Conservation (phyloP, 2,113 vertebrate species). For the Syrmaticus mikado region DNA sequence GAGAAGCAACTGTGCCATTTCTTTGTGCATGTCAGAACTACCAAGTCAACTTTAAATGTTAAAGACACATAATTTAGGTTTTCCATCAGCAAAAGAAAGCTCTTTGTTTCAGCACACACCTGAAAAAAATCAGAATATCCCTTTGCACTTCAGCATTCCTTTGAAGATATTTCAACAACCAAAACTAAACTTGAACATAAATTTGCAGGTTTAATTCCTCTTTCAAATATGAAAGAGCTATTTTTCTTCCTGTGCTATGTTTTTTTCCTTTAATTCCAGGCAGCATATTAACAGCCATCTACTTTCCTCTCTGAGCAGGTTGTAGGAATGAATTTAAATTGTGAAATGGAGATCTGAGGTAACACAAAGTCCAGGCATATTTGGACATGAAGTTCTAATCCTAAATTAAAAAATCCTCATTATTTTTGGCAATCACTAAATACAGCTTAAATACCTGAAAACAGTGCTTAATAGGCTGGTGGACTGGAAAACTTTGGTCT, state of each 20-base stretch:
- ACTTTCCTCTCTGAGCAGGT: background rate
- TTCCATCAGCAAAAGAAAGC: background rate
- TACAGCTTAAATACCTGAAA: background rate
- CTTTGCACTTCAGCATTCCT: background rate
- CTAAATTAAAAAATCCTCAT: conserved; percentile 34
- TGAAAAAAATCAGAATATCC: background rate
- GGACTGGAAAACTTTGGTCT: conserved; percentile 30
- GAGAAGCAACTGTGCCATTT: background rate
- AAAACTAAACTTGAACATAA: background rate
- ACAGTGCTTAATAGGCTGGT: conserved; percentile 15
- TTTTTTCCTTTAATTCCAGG: background rate
- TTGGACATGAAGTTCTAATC: background rate
- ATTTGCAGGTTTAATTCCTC: background rate
- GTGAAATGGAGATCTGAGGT: conserved; percentile 20
- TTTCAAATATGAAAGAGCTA: background rate
- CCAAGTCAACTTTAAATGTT: conserved; percentile 10
- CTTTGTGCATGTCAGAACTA: background rate
- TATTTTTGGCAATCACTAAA: conserved; percentile 47
- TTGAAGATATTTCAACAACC: conserved; percentile 8
- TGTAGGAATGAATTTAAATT: conserved; percentile 39
- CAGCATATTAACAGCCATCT: conserved; percentile 6
- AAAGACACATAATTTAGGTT: background rate
- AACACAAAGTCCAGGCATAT: conserved; percentile 22
- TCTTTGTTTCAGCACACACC: background rate
- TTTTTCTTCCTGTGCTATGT: background rate